These are phyloP conservation scores for Drosophila paracracens DNA, from an alignment of 2,888 invertebrate species.

Conservation along the genomic window DNA sequence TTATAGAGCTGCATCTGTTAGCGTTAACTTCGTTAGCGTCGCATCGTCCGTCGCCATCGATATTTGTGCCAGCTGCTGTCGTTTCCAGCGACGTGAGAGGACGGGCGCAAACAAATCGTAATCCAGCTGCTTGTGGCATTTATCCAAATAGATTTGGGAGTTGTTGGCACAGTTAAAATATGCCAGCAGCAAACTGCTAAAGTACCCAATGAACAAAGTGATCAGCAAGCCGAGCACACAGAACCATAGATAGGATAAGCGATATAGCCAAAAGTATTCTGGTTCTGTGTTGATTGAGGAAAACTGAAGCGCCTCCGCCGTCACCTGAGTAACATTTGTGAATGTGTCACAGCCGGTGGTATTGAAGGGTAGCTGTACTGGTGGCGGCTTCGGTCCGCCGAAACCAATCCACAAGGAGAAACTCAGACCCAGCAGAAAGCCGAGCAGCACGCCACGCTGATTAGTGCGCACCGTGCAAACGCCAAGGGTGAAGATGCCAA, in stretches of 20 bases:
- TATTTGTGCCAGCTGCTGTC: slow-evolving; percentile 43
- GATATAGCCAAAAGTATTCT: slow-evolving; percentile 87
- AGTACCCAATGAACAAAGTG: slow-evolving; percentile 86
- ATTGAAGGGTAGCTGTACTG: slow-evolving; percentile 86
- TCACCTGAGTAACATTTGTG: slow-evolving; percentile 42
- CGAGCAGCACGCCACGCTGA: slow-evolving; percentile 90
- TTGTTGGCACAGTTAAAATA: slow-evolving; percentile 81
- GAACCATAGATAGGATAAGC: slow-evolving; percentile 91
- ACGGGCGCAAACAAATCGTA: slow-evolving; percentile 87
- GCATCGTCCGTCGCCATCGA: slow-evolving; percentile 70
- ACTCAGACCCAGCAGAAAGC: slow-evolving; percentile 88
- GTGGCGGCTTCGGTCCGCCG: slow-evolving; percentile 90
- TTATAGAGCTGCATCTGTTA: slow-evolving; percentile 19
- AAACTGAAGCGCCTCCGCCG: slow-evolving; percentile 24
- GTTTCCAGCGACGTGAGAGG: slow-evolving; percentile 85
- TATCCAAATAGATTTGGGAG: slow-evolving; percentile 77
- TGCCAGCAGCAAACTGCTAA: slow-evolving; percentile 85
- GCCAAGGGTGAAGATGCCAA: slow-evolving; percentile 93
- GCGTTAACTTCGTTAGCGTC: slow-evolving; percentile 67
- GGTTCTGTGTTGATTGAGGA: slow-evolving; percentile 33
- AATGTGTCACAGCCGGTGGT: slow-evolving; percentile 86
- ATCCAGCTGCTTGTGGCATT: slow-evolving; percentile 84
- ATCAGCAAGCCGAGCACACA: slow-evolving; percentile 86
- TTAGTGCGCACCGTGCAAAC: slow-evolving; percentile 92
- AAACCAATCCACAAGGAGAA: slow-evolving; percentile 94